phyloP scores from a whole-genome alignment of 2,888 invertebrate species.

The Clanis bilineata region DNA sequence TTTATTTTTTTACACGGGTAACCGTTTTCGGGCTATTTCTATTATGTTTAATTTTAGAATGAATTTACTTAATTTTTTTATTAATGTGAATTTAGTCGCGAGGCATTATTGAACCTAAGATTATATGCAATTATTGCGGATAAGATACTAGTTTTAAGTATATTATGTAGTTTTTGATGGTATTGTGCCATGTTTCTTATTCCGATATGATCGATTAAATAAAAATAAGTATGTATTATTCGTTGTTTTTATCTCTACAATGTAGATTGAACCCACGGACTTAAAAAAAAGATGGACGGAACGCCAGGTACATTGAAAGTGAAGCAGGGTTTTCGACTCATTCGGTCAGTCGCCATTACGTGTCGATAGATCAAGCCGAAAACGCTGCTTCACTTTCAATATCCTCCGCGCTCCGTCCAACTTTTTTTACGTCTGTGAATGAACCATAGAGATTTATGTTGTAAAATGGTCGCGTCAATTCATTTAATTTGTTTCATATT shows the following conservation, averaged over 20 bases:
- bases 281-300: too few species aligned
- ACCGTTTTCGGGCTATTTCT: not conserved
- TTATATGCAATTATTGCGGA: not conserved
- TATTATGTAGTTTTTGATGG: not conserved
- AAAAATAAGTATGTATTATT: not conserved
- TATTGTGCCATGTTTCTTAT: conserved; percentile 15
- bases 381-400: too few species aligned
- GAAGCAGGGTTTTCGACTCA: too few species aligned
- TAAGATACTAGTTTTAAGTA: not conserved
- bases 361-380: too few species aligned
- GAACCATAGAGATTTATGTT: conserved; percentile 33
- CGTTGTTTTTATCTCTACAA: not conserved
- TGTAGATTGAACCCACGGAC: too few species aligned
- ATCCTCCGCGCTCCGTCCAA: too few species aligned
- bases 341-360: too few species aligned
- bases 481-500: conserved; percentile 28
- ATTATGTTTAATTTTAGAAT: not conserved
- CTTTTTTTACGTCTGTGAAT: not conserved
- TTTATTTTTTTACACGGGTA: not conserved
- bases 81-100: not conserved
- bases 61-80: not conserved
- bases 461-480: conserved; percentile 22
- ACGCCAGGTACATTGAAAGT: too few species aligned
- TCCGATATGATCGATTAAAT: conserved; percentile 1
- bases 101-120: not conserved